Evolutionary conservation across 2,797 vertebrate genomes (phyloP), one percentile per base, ranked within the genome.

Genomic region (Remorina albescens): DNA sequence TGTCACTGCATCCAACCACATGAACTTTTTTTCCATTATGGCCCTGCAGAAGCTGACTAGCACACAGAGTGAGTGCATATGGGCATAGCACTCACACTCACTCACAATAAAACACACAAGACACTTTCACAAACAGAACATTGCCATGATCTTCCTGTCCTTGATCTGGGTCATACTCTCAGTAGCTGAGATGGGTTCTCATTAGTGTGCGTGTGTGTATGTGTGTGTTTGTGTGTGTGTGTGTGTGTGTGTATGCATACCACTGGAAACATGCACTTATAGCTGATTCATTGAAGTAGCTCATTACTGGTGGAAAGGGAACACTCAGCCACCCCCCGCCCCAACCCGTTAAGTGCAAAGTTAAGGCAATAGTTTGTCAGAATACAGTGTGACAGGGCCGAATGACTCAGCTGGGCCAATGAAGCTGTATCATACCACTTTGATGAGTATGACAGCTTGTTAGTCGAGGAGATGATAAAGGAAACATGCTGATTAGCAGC

Each of bases 251-350:
- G 71, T 63, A 71, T 44, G 25, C 59, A 63, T 72, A 71, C 71
- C 60, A 81, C 58, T 76, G 64, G 77, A 85, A 90, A 84, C 63
- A 80, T 70, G 47, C 79, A 88, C 80, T 78, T 68, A 64, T 19
- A 78, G 50, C 60, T 67, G 73, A 84, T 86, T 80, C 46, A 61
- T 65, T 75, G 63, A 84, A 85, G 75, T 68, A 78, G 80, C 88
- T 89, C 80, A 87, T 89, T 87, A 87, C 78, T 83, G 81, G 70
- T 79, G 77, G 64, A 83, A 82, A 86, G 75, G 74, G 76, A 70
- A 76, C 74, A 72, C 81, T 78, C 80, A 67, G 59, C 44, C 32
- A n/a, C n/a, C n/a, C n/a, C n/a, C n/a, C n/a, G n/a, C n/a, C n/a
- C n/a, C n/a, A 11, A 21, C 37, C 73, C 55, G 78, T 89, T 60